Conservation (phyloP, 2,113 vertebrate species). For the Macaca mulatta region DNA sequence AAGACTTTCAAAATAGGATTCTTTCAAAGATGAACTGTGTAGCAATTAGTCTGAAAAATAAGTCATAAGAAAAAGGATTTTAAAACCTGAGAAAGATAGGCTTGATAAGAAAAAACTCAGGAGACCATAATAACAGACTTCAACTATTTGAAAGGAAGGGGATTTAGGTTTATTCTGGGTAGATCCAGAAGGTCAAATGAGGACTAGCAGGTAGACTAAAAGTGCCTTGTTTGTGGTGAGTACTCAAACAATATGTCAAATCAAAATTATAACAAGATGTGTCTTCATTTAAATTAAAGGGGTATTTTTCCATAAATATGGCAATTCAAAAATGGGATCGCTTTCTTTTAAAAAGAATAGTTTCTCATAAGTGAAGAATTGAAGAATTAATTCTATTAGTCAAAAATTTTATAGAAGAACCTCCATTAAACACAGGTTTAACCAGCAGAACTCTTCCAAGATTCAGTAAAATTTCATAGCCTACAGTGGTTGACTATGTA, state of each 20-base stretch:
- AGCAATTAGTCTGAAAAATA: constrained; percentile 16
- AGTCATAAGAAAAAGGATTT: neutral
- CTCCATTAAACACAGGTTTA: neutral
- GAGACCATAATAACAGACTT: neutral
- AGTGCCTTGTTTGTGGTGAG: neutral
- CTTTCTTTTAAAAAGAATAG: neutral
- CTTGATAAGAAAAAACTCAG: neutral
- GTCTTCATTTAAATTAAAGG: neutral
- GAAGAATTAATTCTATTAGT: neutral
- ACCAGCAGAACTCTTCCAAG: neutral
- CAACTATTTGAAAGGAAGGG: neutral
- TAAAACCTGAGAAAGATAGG: neutral
- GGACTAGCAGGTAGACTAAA: neutral
- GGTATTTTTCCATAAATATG: neutral
- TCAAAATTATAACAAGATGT: neutral
- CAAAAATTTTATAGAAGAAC: neutral
- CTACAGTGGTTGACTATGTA: neutral
- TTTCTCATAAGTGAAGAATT: neutral
- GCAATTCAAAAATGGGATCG: neutral
- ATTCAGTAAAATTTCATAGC: neutral
- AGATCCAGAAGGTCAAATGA: neutral
- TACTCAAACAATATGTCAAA: neutral
- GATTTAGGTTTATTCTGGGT: neutral
- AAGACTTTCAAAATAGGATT: neutral
- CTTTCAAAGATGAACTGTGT: constrained; percentile 38